A percentile compares a stretch with the other conserved stretches of the same genome.
These are phyloP conservation scores for Petrolisthes cinctipes DNA, from an alignment of 2,888 invertebrate species.

Conservation along the genomic window DNA sequence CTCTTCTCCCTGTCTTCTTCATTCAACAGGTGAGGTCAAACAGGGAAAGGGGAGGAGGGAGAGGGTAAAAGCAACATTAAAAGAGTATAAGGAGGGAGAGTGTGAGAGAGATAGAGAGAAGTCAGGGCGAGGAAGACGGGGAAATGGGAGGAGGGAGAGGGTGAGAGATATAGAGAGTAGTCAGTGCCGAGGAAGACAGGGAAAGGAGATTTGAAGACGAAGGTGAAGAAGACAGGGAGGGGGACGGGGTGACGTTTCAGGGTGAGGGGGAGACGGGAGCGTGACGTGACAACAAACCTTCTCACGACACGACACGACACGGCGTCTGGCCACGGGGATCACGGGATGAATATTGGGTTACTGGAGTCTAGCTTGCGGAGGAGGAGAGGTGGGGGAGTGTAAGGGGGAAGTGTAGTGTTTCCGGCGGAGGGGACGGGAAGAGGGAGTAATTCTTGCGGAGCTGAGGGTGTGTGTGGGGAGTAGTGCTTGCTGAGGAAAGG, in stretches of 20 bases:
- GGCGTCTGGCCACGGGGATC: no score
- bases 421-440: neutral
- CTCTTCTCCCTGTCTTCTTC: neutral
- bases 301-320: no score
- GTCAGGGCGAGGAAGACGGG: neutral
- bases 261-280: neutral
- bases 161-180: slow-evolving; percentile 7
- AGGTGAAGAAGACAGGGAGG: neutral
- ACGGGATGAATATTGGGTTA: no score
- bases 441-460: neutral
- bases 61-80: no score
- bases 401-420: neutral
- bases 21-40: neutral
- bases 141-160: neutral
- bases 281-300: neutral
- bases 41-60: neutral
- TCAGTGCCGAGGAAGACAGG: neutral
- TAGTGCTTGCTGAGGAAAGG: neutral
- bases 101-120: neutral
- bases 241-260: neutral
- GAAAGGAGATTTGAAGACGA: neutral
- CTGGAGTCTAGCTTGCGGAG: no score
- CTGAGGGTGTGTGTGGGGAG: neutral
- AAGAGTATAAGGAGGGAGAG: neutral
- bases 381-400: neutral